Evolutionary conservation across 2,888 invertebrate genomes (phyloP).

Genomic region (Cyrtodaria siliqua): DNA sequence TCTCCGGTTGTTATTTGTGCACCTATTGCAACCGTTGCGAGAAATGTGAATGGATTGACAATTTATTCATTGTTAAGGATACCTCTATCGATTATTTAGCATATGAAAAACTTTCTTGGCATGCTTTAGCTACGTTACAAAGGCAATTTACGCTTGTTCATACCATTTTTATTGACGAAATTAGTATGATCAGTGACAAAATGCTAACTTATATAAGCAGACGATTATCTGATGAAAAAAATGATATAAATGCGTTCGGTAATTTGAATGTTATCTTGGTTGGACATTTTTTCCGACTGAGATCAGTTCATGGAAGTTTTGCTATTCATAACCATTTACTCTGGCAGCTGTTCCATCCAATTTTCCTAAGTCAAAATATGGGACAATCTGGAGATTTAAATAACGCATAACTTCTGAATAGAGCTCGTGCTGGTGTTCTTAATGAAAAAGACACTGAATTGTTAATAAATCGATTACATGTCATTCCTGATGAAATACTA

Average conservation of each 20-base stretch:
- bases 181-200: conserved; percentile 62
- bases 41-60: no score
- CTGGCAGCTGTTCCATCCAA: no score
- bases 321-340: no score
- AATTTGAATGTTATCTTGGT: conserved; percentile 43
- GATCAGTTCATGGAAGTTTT: conserved; percentile 26
- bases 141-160: conserved; percentile 38
- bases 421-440: no score
- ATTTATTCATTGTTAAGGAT: conserved; percentile 46
- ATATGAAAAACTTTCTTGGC: conserved; percentile 28
- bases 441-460: no score
- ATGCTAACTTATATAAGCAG: no score
- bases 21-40: conserved; percentile 53
- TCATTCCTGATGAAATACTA: conserved; percentile 7
- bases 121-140: conserved; percentile 20
- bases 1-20: conserved; percentile 36
- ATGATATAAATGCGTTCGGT: conserved; percentile 43
- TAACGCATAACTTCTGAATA: no score
- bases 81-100: conserved; percentile 41
- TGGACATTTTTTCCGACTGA: conserved; percentile 53
- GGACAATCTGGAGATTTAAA: no score
- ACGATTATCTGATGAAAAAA: conserved; percentile 25
- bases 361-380: no score
- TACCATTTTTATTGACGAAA: conserved; percentile 54
- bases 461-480: no score